Conservation (phyloP, 2,113 vertebrate genomes). For the Malurus melanocephalus region DNA sequence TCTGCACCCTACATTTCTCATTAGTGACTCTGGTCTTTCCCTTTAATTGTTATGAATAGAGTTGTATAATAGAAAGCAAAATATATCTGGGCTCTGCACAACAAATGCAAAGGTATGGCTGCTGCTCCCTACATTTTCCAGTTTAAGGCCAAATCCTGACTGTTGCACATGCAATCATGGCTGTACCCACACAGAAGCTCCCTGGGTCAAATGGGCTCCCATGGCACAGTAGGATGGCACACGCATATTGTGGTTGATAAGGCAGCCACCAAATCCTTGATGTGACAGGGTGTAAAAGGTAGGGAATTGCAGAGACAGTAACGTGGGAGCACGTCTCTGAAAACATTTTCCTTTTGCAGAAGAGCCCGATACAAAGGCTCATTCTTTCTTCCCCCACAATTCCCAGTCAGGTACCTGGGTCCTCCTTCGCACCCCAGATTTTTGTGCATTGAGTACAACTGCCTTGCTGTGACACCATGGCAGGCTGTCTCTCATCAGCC, state of each 20-base stretch:
- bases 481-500: slow-evolving; percentile 59
- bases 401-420: not conserved
- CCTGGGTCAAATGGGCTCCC: not conserved
- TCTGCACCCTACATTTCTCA: not conserved
- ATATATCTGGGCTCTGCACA: not conserved
- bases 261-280: not conserved
- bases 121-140: not conserved
- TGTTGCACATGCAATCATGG: not conserved
- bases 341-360: not conserved
- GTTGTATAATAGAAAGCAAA: not conserved
- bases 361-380: not conserved
- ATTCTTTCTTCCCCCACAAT: not conserved
- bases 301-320: not conserved
- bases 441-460: not conserved
- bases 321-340: not conserved
- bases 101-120: not conserved
- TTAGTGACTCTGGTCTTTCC: not conserved
- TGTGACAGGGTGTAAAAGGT: not conserved
- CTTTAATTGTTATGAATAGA: not conserved
- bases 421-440: slow-evolving; percentile 19
- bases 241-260: not conserved
- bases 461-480: not conserved
- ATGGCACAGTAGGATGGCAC: accelerated
- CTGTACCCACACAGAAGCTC: not conserved
- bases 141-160: not conserved